Base-by-base conservation (phyloP, 2,113 vertebrate species). In the Callithrix jacchus region DNA sequence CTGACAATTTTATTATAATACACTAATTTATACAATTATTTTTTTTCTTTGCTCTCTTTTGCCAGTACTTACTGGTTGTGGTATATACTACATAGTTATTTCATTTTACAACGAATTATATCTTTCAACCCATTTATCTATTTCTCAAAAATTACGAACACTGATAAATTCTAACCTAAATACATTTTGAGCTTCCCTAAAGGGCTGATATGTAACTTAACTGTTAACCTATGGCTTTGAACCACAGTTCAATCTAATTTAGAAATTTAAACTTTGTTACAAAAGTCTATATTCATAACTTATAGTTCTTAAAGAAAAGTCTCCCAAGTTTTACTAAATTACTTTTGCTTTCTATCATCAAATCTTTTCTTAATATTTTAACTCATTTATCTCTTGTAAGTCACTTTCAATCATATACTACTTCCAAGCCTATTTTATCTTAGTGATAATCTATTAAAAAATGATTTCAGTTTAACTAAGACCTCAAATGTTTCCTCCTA, bases 341-440 rank as follows among this genome's bases (percentile, higher is more conserved):
- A 10, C 14, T 42, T 76, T 91, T 79, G 76, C 8, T 88, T 88
- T 56, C 13, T 56, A 82, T 61, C 56, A 23, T 92, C 73, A 97
- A 79, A 94, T 61, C 56, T 92, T 81, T 64, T 84, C 56, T 86
- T 85, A 92, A 89, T 47, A 70, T 61, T 87, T 56, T 84, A 74
- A 81, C 64, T 88, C 64, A 89, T 20, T 58, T 83, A 81, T 40
- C 25, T 92, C 86, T 92, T 92, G 2, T n/a, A 86, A 80, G 9
- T 83, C 18, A 45, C 12, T 77, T 74, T 92, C n/a, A 92, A 37
- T 96, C 49, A 94, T 21, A 56, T 30, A 86, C 40, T 76, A 27
- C 37, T 81, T 91, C 45, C 58, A 77, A 58, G 23, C 87, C 56
- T 77, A 77, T 74, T 89, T 95, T 77, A 89, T 82, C 49, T 86